Evolutionary conservation across 2,113 vertebrate genomes (phyloP).

Genomic region (Pterocles orientalis): DNA sequence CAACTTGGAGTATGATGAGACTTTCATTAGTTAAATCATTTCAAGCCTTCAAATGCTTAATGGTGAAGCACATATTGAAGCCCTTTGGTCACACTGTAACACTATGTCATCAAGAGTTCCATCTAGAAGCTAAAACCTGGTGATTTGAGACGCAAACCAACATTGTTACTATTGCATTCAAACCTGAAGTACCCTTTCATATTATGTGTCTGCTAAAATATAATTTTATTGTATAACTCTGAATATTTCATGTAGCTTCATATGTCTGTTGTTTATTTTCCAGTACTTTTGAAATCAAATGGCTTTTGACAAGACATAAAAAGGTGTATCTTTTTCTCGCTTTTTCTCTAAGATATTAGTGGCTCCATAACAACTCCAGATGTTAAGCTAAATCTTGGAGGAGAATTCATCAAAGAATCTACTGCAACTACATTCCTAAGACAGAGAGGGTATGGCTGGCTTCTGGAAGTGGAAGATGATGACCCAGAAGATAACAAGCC

Average conservation of each 20-base stretch:
- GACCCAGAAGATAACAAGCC: constrained; percentile 93
- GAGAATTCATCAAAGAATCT: constrained; percentile 86
- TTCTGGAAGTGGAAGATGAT: constrained; percentile 97
- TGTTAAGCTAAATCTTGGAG: constrained; percentile 89
- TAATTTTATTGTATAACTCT: background rate
- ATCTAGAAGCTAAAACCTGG: background rate
- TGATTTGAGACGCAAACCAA: background rate
- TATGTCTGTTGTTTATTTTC: background rate
- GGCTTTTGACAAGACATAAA: background rate
- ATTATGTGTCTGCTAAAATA: background rate
- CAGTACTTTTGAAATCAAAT: background rate
- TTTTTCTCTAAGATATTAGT: constrained; percentile 85
- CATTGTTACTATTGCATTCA: background rate
- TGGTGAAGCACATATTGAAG: background rate
- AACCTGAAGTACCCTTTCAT: background rate
- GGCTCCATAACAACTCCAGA: constrained; percentile 93
- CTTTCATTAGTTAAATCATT: background rate
- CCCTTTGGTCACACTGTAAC: background rate
- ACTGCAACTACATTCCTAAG: constrained; percentile 93
- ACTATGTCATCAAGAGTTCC: background rate
- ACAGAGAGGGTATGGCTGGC: constrained; percentile 96
- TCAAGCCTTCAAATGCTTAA: background rate
- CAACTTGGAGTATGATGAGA: background rate
- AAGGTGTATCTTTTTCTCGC: background rate
- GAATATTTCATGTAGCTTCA: background rate